Evolutionary conservation across 2,113 vertebrate species (phyloP).

Genomic region (Chaetodon trifascialis): DNA sequence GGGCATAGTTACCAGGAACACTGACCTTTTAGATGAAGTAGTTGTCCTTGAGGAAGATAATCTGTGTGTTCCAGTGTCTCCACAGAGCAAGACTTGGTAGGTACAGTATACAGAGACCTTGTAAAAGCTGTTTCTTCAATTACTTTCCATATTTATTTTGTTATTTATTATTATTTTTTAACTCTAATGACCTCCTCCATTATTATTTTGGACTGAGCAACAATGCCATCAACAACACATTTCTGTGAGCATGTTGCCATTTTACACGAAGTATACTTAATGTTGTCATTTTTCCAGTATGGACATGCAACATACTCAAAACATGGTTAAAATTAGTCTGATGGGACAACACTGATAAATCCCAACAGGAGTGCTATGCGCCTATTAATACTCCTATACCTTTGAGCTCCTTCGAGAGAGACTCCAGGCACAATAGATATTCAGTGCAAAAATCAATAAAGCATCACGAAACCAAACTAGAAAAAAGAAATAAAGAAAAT

Average conservation of each 20-base stretch:
- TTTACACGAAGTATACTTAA: neutral
- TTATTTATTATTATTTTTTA: neutral
- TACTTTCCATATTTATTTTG: neutral
- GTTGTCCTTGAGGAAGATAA: conserved; percentile 36
- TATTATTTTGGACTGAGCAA: neutral
- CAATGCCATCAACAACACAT: conserved; percentile 3
- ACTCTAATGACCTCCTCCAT: neutral
- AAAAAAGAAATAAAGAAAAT: neutral
- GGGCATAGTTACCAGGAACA: neutral
- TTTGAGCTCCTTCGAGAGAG: conserved; percentile 15
- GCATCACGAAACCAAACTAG: neutral
- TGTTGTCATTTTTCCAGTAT: neutral
- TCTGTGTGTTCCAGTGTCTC: neutral
- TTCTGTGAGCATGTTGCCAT: neutral
- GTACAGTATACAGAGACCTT: neutral
- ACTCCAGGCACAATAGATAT: neutral
- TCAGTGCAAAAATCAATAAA: neutral
- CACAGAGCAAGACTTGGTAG: neutral
- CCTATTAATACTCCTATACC: neutral
- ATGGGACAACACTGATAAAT: neutral
- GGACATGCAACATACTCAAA: neutral
- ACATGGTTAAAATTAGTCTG: neutral
- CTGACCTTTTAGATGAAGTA: conserved; percentile 26
- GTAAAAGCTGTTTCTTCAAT: neutral
- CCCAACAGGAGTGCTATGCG: neutral